phyloP scores from a whole-genome alignment of 2,888 invertebrate genomes.

The Drosophila ustulata region DNA sequence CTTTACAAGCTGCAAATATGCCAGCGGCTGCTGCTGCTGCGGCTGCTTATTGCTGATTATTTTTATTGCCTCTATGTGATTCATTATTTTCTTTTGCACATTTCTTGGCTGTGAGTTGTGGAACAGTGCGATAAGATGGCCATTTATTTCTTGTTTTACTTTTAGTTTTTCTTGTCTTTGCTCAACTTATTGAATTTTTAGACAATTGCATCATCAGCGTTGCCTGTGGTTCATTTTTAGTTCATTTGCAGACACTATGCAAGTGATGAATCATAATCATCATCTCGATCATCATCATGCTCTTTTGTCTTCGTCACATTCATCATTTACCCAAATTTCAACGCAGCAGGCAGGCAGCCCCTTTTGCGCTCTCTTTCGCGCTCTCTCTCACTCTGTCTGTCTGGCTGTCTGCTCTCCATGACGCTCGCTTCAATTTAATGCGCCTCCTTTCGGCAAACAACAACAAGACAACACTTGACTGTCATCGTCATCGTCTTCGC shows the following conservation, averaged over 20 bases:
- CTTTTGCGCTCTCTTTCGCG: conserved; percentile 10
- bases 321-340: conserved; percentile 35
- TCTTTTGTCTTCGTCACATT: conserved; percentile 7
- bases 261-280: conserved; percentile 51
- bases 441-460: conserved; percentile 41
- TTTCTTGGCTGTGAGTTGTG: conserved; percentile 31
- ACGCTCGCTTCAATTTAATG: conserved; percentile 63
- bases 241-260: conserved; percentile 12
- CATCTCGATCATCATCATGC: conserved; percentile 1
- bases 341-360: conserved; percentile 13
- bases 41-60: conserved; percentile 73
- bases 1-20: conserved; percentile 66
- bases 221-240: conserved; percentile 31
- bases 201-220: conserved; percentile 52
- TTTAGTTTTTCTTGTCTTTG: conserved; percentile 24
- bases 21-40: conserved; percentile 30
- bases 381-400: background rate
- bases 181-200: conserved; percentile 47
- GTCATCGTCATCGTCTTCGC: conserved; percentile 18
- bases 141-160: conserved; percentile 7
- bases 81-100: conserved; percentile 60
- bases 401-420: conserved; percentile 15
- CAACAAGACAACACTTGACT: conserved; percentile 38
- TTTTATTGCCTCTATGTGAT: conserved; percentile 70
- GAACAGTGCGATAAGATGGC: conserved; percentile 48